Base-by-base conservation (phyloP, 2,888 invertebrate species). In the Sinohyriopsis cumingii region DNA sequence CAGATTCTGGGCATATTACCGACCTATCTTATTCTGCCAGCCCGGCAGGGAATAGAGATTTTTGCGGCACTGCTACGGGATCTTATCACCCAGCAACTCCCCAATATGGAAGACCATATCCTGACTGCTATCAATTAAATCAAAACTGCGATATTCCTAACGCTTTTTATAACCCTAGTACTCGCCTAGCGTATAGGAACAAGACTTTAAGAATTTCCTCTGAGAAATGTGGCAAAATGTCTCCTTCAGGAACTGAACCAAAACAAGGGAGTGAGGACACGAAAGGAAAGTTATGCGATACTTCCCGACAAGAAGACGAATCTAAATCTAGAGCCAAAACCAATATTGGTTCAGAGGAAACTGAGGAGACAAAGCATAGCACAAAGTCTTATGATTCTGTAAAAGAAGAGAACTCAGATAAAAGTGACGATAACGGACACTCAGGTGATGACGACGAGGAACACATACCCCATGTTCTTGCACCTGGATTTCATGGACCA, bases 401-500 rank as follows among this genome's bases (percentile, higher is more conserved):
- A 59, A 73, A 75, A 55, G 82, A 82, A 24, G 81, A 81, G 12
- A 57, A 71, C 20, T 77, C 77, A 22, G 79, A 78, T 33, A 75
- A 73, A 67, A 77, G 78, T 69, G 80, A 79, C 20, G 81, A 81
- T 65, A 83, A 81, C 57, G 68, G 76, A 25, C 77, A 82, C 68
- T 76, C 77, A n/a, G 78, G 73, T 5, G 80, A 81, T 25, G 83
- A 82, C 62, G 71, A 77, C 6, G 85, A 85, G 9, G 86, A 85
- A 20, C 85, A 86, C 69, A 80, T 86, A 55, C 84, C 85, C 0
- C 91, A 91, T 79, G 90, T 91, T 55, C 83, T 91, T 28, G 91
- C 90, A 5, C 91, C 91, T 6, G 89, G 89, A 55, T 87, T 86
- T 73, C 89, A 89, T 75, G 89, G 89, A 28, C 86, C 87, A 53